Evolutionary conservation across 2,113 vertebrate species (phyloP).

Genomic region (Nothoprocta pentlandii): DNA sequence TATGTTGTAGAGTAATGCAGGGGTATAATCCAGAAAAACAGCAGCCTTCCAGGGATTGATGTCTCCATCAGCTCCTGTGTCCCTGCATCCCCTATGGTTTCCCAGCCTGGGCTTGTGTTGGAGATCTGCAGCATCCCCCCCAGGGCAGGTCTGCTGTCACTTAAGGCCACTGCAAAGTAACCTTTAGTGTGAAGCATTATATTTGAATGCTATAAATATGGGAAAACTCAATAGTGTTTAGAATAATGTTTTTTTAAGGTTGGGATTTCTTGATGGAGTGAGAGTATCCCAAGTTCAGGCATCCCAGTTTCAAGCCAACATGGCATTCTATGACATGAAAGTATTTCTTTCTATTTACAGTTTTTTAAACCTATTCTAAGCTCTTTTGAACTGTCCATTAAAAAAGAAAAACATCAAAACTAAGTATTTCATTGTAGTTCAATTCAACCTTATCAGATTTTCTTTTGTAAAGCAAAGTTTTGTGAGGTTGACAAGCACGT

Average conservation of each 20-base stretch:
- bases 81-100: not conserved
- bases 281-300: not conserved
- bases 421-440: not conserved
- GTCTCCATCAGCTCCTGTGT: not conserved
- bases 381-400: not conserved
- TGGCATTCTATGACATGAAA: conserved; percentile 24
- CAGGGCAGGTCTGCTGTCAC: not conserved
- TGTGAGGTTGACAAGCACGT: not conserved
- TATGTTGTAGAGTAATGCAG: not conserved
- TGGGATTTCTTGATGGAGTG: not conserved
- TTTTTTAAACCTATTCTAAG: not conserved
- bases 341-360: not conserved
- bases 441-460: conserved; percentile 11
- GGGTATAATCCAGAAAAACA: too few relatives aligned
- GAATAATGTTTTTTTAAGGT: not conserved
- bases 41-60: not conserved
- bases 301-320: not conserved
- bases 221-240: not conserved
- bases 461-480: conserved; percentile 26
- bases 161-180: not conserved
- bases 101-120: not conserved
- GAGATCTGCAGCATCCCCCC: not conserved
- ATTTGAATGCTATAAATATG: not conserved
- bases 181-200: not conserved
- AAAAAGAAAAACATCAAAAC: not conserved